phyloP scores from a whole-genome alignment of 2,113 vertebrate species.

The Neoarius graeffei region DNA sequence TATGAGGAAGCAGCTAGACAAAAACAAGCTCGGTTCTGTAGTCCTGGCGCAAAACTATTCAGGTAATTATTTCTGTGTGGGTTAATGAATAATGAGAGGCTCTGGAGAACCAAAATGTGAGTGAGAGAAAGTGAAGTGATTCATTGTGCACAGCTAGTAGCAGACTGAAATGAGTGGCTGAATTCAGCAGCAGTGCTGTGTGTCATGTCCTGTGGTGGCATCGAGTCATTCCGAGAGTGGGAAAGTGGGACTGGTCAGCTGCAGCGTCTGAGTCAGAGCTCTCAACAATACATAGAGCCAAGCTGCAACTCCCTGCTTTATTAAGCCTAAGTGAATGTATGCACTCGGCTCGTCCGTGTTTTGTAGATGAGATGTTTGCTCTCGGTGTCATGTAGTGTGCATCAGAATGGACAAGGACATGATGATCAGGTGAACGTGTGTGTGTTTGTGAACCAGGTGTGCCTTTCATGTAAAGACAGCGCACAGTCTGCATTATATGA shows the following conservation, averaged over 20 bases:
- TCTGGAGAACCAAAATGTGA: not conserved
- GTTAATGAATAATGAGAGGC: not conserved
- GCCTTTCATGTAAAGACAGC: slow-evolving; percentile 27
- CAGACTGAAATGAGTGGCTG: not conserved
- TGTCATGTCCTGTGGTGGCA: not conserved
- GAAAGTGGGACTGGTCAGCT: not conserved
- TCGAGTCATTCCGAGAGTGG: not conserved
- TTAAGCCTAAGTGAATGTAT: slow-evolving; percentile 41
- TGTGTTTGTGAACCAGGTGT: slow-evolving; percentile 43
- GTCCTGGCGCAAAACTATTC: not conserved
- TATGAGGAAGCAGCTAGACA: not conserved
- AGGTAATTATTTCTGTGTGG: slow-evolving; percentile 1
- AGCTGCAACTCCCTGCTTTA: slow-evolving; percentile 13
- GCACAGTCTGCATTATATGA: not conserved
- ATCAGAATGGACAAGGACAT: slow-evolving; percentile 32
- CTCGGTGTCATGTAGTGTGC: slow-evolving; percentile 24
- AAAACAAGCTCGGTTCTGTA: not conserved
- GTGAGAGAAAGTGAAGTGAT: not conserved
- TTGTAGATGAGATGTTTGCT: slow-evolving; percentile 45
- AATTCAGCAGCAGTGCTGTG: not conserved
- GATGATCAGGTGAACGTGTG: slow-evolving; percentile 18
- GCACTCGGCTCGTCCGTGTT: slow-evolving; percentile 33
- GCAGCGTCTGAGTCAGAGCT: not conserved
- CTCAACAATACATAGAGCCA: slow-evolving; percentile 36
- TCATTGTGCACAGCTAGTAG: not conserved